Conservation (phyloP, 2,888 invertebrate species). For the Linyphia triangularis region DNA sequence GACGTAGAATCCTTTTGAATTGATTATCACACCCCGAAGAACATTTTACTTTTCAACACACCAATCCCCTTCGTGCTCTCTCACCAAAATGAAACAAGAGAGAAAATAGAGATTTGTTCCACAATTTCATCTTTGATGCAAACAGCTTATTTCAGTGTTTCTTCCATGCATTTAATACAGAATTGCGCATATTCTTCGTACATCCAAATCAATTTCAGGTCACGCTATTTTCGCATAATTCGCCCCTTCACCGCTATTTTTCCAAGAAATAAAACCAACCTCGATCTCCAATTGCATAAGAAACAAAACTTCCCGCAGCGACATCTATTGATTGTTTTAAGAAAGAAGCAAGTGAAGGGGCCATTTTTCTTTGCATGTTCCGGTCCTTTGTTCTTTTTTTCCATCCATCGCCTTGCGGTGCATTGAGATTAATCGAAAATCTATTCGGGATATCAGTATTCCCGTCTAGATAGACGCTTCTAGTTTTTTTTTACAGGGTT, state of each 20-base stretch:
- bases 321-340: constrained; percentile 56
- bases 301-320: constrained; percentile 47
- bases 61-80: background rate
- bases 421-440: constrained; percentile 71
- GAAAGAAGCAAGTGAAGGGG: constrained; percentile 29
- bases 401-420: constrained; percentile 38
- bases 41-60: background rate
- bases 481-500: constrained; percentile 38
- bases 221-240: constrained; percentile 66
- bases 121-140: background rate
- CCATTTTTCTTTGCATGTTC: constrained; percentile 37
- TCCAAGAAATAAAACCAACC: constrained; percentile 5
- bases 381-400: constrained; percentile 35
- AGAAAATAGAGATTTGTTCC: background rate
- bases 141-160: constrained; percentile 20
- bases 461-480: constrained; percentile 51
- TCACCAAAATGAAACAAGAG: background rate
- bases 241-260: background rate
- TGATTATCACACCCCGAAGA: background rate
- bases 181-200: constrained; percentile 27
- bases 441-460: constrained; percentile 64
- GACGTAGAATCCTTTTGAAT: background rate
- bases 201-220: constrained; percentile 57
- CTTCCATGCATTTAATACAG: constrained; percentile 41
- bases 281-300: constrained; percentile 22